Base-by-base conservation (phyloP, 2,797 vertebrate species). In the Sebastes ruberrimus region DNA sequence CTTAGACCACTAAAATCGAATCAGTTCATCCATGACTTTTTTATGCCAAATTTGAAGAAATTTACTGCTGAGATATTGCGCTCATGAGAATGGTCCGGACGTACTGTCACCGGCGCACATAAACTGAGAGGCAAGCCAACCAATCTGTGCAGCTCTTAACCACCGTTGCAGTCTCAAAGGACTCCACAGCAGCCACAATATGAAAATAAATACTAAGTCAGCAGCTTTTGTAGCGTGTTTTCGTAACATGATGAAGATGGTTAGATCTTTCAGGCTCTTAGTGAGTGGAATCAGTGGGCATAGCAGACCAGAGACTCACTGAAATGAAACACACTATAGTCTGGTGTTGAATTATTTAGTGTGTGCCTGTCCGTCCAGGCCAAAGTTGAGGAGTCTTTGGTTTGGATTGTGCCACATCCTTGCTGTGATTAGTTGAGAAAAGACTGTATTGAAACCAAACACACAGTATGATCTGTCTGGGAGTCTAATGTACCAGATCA, bases 271-370 rank as follows among this genome's bases (percentile, higher is more conserved):
- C 32, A 66, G 23, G 30, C 53, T 66, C 65, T 28, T 75, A 76
- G 25, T 38, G 63, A 76, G 38, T 30, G 23, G 13, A 62, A 68
- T 68, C 22, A 84, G 56, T 76, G 23, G 71, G 25, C 14, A 30
- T 33, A 65, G 22, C 65, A 73, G 52, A 78, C 7, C 8, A 52
- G 38, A 66, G 53, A 82, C 30, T 61, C 55, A 65, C 32, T 77
- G 65, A 74, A 81, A 81, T 69, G 20, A 76, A 88, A 68, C 28
- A 61, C 67, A 71, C 33, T 27, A 66, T 38, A 71, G 68, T 68
- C 46, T 16, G 28, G 28, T 78, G 59, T 35, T 87, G 70, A 86
- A 86, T 87, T 77, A 87, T 88, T 83, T 66, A 87, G 52, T 82
- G 7, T 52, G 35, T 18, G 7, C 46, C 53, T 76, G 61, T 69